Base-by-base conservation (phyloP, 2,113 vertebrate genomes). In the Pantherophis guttatus region DNA sequence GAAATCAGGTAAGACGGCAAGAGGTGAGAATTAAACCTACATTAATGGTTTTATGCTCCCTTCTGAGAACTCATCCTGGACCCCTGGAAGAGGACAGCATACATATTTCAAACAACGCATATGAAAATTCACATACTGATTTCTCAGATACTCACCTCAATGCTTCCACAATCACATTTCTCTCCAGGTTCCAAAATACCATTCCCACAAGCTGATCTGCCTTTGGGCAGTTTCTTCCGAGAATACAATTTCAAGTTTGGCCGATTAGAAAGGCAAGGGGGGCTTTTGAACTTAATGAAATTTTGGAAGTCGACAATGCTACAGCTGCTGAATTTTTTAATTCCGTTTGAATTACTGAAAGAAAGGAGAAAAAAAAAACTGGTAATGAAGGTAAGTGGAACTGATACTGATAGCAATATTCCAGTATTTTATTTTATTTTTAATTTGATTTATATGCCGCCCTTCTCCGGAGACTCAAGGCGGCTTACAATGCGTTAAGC, bases 301-400 rank as follows among this genome's bases (percentile, higher is more conserved):
- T 96, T 96, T 95, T 98, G 98, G 91, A 99, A 98, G 96, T 97
- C 98, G 8, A 98, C 95, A 0, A 98, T 90, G 44, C 98, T 99
- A 88, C 99, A 99, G 96, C 96, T 98, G 94, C 99, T 99, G 88
- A 99, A 99, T 97, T 97, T 96, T 53, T 96, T 98, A 1, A 98
- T 97, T 5, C 98, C 98, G 0, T 95, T 97, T 96, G 89, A 52
- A 52, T 0, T n/a, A 9, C 97, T 98, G 0, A 90, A 96, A 23
- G 26, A 11, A 26, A 29, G 26, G 1, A 33, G 21, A 6, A 7
- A 23, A 7, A 19, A 24, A 1, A 12, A 39, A 39, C 39, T 1
- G 0, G 24, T 44, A 44, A 44, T 44, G 44, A 44, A 44, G 44
- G 44, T 44, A 44, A 44, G 44, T 44, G 44, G 44, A 44, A 44